phyloP scores from a whole-genome alignment of 2,113 vertebrate genomes.

The Chaetura pelagica region DNA sequence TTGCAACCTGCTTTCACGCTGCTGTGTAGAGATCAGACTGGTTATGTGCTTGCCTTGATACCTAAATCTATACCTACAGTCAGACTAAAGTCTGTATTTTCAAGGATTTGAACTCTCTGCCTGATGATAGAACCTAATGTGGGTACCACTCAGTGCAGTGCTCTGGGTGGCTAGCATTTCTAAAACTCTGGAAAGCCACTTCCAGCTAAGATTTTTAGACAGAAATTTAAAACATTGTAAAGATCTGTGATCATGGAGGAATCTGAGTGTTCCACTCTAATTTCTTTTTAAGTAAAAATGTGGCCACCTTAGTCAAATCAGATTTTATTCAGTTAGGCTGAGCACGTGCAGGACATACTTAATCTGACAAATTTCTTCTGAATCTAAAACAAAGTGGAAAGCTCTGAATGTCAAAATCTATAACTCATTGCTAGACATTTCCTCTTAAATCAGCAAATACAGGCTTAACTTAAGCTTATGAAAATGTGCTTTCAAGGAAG shows the following conservation, averaged over 20 bases:
- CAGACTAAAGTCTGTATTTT: not conserved
- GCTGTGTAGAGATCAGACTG: not conserved
- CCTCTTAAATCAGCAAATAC: not conserved
- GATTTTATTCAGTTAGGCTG: not conserved
- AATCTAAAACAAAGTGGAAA: not conserved
- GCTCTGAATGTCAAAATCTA: not conserved
- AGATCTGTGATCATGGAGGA: not conserved
- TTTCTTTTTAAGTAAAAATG: not conserved
- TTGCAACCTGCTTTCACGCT: not conserved
- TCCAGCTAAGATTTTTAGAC: not conserved
- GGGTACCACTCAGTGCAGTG: not conserved
- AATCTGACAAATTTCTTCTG: not conserved
- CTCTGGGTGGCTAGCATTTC: not conserved
- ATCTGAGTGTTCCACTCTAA: not conserved
- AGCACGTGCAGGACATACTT: not conserved
- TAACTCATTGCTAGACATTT: not conserved
- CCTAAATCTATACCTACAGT: not conserved
- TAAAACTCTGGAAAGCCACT: not conserved
- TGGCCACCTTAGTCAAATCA: not conserved
- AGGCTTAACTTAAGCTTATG: not conserved
- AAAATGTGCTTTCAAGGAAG: not conserved
- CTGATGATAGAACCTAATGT: not conserved
- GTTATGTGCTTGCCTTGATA: not conserved
- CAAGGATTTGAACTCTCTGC: not conserved
- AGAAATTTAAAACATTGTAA: not conserved